Evolutionary conservation across 2,888 invertebrate genomes (phyloP), one percentile per base, ranked within the genome.

Genomic region (Lasioglossum malachurum): DNA sequence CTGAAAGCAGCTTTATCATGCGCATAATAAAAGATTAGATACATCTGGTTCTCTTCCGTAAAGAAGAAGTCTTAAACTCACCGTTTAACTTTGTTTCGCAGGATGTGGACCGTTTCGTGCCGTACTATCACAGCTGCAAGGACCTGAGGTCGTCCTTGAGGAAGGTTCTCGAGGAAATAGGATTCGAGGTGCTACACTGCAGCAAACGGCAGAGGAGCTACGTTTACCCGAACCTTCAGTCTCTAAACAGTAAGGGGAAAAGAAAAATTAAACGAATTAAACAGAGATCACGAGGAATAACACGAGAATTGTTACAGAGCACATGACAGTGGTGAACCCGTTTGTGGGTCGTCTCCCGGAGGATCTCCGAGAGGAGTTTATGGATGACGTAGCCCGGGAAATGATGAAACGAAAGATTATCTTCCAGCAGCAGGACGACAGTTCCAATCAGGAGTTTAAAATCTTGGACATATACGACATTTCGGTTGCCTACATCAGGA

Each of bases 251-350:
- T 97, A 95, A 57, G 31, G n/a, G 38, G 7, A 64, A 8, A 23
- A 38, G 7, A 23, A 12, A 14, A 31, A 0, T 16, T 8, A 5
- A 19, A 64, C 44, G 31, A 64, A 31, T 64, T 19, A 19, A 31
- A 31, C 14, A 31, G 2, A 16, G 7, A 27, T 31, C 31, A 0
- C 8, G 3, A 19, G 3, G 7, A 31, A 31, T 72, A n/a, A 73
- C 31, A 1, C 16, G 12, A 46, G 49, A 4, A 44, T 60, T 27
- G 16, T 96, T 96, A 71, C 95, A 97, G 97, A 97, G 92, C 97
- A 97, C 71, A 96, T 97, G 0, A 95, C 96, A 85, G 97, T 98
- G 0, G 96, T 98, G 5, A 97, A 97, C 93, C 98, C 98, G 0
- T 98, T 97, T 92, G 93, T 97, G 81, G 95, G 96, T 10, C 95